Evolutionary conservation across 2,888 invertebrate species (phyloP), one percentile per base, ranked within the genome.

Genomic region (Plagodis dolabraria): DNA sequence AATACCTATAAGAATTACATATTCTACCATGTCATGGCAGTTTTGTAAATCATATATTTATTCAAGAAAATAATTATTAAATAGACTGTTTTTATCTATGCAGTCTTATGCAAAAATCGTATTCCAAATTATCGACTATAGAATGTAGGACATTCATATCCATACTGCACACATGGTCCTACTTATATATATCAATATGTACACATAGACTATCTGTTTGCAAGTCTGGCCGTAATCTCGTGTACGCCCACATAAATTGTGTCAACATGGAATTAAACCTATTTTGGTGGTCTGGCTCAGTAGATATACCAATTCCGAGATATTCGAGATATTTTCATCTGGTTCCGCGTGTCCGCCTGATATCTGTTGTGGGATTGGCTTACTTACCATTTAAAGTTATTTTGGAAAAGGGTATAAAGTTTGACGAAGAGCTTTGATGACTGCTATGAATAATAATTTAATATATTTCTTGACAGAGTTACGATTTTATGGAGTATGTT

Each of bases 191-290:
- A 43, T 12, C 7, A 5, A 12, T 43, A 11, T 33, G 22, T 43
- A 53, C 34, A 35, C 8, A 8, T 54, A 43, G 35, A 46, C 43
- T 42, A 42, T 51, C 43, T 46, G 63, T 63, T 54, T 72, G 65
- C 65, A 60, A 64, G 62, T 67, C 69, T 67, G 72, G 63, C 61
- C 68, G 75, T 82, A 82, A 85, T 83, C 82, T 76, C 68, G 67
- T 70, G 53, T 62, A 79, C 86, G 82, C 86, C 86, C 82, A 85
- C 86, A 75, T 74, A 76, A 80, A 80, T 75, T 77, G 76, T 82
- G 81, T 85, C 82, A 82, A 79, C 79, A 80, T 65, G 67, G 74
- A 69, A 71, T 70, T 76, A 69, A 64, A 70, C 69, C 72, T 67
- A 71, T 75, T 77, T 76, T 75, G 77, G 75, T 79, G 77, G 72